Evolutionary conservation across 2,888 invertebrate species (phyloP).

Genomic region (Pogonocherus hispidulus): DNA sequence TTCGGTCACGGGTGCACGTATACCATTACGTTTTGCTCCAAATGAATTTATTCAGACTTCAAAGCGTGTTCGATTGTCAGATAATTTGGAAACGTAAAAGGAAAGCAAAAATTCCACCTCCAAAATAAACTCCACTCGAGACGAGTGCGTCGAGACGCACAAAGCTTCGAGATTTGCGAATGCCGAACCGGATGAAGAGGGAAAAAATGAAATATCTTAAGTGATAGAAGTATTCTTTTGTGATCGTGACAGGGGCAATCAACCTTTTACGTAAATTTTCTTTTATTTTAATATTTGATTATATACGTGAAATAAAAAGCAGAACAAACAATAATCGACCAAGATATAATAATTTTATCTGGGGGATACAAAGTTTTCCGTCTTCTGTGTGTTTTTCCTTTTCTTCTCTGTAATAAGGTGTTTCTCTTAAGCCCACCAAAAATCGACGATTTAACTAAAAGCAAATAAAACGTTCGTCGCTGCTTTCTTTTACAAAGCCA

Average conservation of each 20-base stretch:
- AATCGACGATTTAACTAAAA: not conserved
- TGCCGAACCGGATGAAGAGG: conserved; percentile 21
- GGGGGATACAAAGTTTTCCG: not conserved
- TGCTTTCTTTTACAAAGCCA: not conserved
- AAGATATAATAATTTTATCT: conserved; percentile 23
- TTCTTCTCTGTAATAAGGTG: not conserved
- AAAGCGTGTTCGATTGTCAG: not conserved
- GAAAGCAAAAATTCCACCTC: not conserved
- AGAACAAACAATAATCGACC: conserved; percentile 25
- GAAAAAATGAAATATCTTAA: conserved; percentile 28
- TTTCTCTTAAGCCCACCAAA: not conserved
- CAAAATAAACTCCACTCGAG: not conserved
- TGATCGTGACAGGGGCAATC: conserved; percentile 24
- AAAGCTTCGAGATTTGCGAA: conserved; percentile 14
- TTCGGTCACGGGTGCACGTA: no score
- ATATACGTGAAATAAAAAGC: conserved; percentile 8
- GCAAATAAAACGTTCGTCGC: not conserved
- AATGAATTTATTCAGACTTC: no score
- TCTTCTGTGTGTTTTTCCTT: conserved; percentile 1
- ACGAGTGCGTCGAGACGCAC: conserved; percentile 15
- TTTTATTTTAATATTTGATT: conserved; percentile 25
- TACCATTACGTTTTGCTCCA: no score
- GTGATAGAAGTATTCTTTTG: conserved; percentile 26
- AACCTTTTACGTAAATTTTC: conserved; percentile 16
- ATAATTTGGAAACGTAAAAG: conserved; percentile 1